phyloP scores from a whole-genome alignment of 1,140 invertebrate genomes.

The Metopolophium dirhodum region DNA sequence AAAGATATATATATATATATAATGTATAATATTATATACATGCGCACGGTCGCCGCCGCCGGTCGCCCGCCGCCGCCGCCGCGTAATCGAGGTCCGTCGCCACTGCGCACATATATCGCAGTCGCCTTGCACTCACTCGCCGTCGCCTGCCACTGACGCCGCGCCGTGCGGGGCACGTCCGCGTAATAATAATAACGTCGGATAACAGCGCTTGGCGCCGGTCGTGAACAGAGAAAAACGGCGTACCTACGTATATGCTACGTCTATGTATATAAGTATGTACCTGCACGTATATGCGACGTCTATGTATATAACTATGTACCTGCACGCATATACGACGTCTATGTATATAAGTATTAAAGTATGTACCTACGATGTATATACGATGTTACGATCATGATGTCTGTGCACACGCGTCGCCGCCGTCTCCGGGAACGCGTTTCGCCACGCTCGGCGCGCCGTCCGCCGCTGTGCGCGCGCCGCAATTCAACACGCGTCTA shows the following conservation, averaged over 20 bases:
- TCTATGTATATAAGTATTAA: no score
- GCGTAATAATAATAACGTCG: conserved; percentile 38
- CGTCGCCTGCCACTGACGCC: neutral
- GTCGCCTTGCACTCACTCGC: conserved; percentile 2
- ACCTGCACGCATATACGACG: no score
- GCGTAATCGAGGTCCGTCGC: neutral
- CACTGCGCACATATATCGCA: neutral
- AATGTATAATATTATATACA: neutral
- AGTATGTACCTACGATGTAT: no score
- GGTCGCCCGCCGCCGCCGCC: neutral
- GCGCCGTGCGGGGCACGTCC: conserved; percentile 15
- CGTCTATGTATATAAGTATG: no score
- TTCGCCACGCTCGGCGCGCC: conserved; percentile 40
- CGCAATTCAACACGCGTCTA: conserved; percentile 20
- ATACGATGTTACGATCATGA: no score
- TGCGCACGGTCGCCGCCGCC: neutral
- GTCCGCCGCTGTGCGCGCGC: neutral
- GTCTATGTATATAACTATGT: no score
- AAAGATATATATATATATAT: no score
- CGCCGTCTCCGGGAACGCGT: neutral
- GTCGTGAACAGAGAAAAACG: conserved; percentile 17
- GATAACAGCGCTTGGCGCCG: conserved; percentile 42
- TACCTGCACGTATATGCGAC: no score
- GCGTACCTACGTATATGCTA: neutral
- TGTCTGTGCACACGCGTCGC: no score